Evolutionary conservation across 2,113 vertebrate genomes (phyloP).

Genomic region (Pangasianodon hypophthalmus): DNA sequence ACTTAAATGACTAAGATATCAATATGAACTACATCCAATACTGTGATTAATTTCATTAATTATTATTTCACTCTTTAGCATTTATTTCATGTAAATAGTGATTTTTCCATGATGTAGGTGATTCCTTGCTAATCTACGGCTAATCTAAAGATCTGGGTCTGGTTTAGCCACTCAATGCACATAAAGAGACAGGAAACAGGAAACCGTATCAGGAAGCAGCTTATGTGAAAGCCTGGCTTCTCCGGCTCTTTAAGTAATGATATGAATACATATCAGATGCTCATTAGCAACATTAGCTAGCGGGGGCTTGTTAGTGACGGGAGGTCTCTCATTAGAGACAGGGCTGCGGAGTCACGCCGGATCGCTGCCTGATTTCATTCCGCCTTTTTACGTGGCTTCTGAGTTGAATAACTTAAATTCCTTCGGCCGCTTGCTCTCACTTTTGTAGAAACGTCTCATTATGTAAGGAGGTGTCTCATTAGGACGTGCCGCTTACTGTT

Average conservation of each 20-base stretch:
- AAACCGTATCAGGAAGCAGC: not conserved
- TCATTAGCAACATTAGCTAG: constrained; percentile 27
- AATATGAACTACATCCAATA: not conserved
- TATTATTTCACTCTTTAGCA: not conserved
- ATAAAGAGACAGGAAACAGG: not conserved
- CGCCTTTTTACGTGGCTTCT: not conserved
- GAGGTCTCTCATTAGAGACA: constrained; percentile 20
- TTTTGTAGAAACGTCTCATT: not conserved
- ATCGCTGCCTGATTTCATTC: not conserved
- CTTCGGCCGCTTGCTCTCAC: not conserved
- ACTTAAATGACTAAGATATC: not conserved
- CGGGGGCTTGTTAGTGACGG: constrained; percentile 6
- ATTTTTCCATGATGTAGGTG: not conserved
- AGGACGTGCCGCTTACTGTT: not conserved
- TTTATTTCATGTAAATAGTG: not conserved
- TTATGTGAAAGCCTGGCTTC: not conserved
- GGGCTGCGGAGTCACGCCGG: not conserved
- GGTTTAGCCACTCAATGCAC: not conserved
- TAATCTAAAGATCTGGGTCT: constrained; percentile 7
- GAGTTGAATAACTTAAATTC: not conserved
- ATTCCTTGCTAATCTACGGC: not conserved
- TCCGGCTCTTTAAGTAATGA: not conserved
- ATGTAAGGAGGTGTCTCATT: not conserved
- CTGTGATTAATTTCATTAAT: not conserved
- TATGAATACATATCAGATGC: not conserved